Conservation (phyloP, 2,888 invertebrate species). For the Macrophya annulata region DNA sequence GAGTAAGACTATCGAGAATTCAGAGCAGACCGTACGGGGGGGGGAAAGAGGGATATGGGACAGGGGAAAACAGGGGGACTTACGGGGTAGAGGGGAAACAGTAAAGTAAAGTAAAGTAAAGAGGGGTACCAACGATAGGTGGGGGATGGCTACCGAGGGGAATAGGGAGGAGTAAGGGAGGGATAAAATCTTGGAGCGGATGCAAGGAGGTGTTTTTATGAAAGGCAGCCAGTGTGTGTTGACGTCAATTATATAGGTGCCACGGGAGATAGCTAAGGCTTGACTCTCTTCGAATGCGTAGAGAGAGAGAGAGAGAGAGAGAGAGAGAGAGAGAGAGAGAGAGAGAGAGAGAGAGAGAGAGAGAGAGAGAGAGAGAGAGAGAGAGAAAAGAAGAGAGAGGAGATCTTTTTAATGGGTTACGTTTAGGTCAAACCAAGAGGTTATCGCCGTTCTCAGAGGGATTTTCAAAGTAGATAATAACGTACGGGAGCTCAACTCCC, state of each 20-base stretch:
- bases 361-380: neutral
- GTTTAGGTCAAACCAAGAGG: conserved; percentile 72
- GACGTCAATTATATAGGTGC: conserved; percentile 79
- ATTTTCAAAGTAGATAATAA: conserved; percentile 76
- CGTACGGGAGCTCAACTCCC: conserved; percentile 45
- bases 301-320: conserved; percentile 51
- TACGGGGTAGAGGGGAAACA: conserved; percentile 31
- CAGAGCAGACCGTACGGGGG: conserved; percentile 56
- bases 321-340: neutral
- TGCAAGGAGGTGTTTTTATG: conserved; percentile 79
- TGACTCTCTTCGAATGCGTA: conserved; percentile 58
- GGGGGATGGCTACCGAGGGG: conserved; percentile 50
- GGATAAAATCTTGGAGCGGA: conserved; percentile 75
- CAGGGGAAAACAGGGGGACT: conserved; percentile 55
- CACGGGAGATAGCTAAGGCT: conserved; percentile 71
- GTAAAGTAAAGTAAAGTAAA: conserved; percentile 47
- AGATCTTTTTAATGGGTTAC: conserved; percentile 76
- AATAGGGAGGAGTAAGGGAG: conserved; percentile 58
- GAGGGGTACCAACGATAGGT: conserved; percentile 45
- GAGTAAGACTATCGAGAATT: conserved; percentile 73
- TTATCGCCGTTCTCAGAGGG: conserved; percentile 75
- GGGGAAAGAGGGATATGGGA: conserved; percentile 55
- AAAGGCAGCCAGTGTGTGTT: conserved; percentile 78
- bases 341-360: conserved; percentile 54
- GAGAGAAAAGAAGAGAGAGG: conserved; percentile 58